Base-by-base conservation (phyloP, 2,113 vertebrate species). In the Phoenicopterus ruber region DNA sequence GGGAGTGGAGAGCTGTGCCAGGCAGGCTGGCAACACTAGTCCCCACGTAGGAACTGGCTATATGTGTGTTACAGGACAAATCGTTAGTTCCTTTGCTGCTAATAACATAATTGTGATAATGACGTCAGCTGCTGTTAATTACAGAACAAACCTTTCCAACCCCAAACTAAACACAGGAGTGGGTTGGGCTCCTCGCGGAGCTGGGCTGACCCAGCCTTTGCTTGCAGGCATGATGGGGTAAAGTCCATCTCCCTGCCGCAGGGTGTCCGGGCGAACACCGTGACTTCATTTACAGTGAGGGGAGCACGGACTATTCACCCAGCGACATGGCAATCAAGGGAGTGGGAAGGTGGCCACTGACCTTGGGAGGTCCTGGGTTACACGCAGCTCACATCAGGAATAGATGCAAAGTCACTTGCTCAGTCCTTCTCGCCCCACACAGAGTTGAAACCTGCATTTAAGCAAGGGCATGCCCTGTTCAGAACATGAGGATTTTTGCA, bases 391-490 rank as follows among this genome's bases (percentile, higher is more conserved):
- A 13, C 3, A 9, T 58, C 49, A 52, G 49, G 50, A 24, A 70
- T 62, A 74, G 32, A 34, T 17, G 29, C 8, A 19, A 91, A 67
- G 18, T 46, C 44, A 18, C 63, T 88, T 78, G 29, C 15, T 78
- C n/a, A 2, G 1, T 21, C 20, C 34, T 4, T 83, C 31, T 88
- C 1, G 1, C 11, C 24, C 36, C 17, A n/a, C 0, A 1, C 17
- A 14, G 25, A 62, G 42, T 34, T 7, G 4, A 88, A 82, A 38
- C 38, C 34, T 78, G 34, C 40, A 24, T 1, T 31, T 69, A 49
- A 28, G 22, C 8, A 61, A 34, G 21, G 18, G 5, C 8, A 3
- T 16, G 44, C 17, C 76, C 36, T 70, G 11, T 70, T 93, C 89
- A 61, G 38, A 44, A 11, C 17, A 17, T 25, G 20, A 65, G 32